Evolutionary conservation across 2,113 vertebrate species (phyloP).

Genomic region (Ailurus styani): DNA sequence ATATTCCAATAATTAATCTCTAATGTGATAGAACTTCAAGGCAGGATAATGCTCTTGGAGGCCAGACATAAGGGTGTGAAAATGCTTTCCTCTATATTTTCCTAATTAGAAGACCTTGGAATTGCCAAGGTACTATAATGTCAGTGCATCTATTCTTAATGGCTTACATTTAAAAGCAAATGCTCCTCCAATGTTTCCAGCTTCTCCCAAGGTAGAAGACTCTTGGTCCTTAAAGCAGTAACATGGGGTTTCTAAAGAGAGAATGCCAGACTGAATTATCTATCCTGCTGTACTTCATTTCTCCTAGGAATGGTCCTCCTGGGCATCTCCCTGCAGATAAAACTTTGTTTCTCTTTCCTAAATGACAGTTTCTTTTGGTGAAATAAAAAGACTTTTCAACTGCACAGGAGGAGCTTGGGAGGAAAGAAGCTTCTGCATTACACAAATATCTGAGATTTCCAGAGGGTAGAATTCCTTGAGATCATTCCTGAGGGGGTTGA

Average conservation of each 20-base stretch:
- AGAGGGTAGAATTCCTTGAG: background rate
- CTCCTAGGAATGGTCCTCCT: background rate
- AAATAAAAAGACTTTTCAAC: background rate
- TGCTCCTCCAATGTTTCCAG: background rate
- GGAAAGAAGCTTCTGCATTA: background rate
- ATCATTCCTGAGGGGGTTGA: background rate
- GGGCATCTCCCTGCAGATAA: background rate
- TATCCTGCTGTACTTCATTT: background rate
- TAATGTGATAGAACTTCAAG: background rate
- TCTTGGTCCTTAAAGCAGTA: background rate
- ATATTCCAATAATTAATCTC: background rate
- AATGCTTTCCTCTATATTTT: background rate
- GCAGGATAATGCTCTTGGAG: background rate
- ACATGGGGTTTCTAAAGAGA: background rate
- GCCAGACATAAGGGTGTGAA: background rate
- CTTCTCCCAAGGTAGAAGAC: background rate
- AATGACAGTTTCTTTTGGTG: background rate
- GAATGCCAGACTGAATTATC: background rate
- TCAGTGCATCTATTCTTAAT: background rate
- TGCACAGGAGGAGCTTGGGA: background rate
- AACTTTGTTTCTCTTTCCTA: background rate
- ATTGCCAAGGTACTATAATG: background rate
- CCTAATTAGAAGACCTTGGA: background rate
- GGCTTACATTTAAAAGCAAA: background rate
- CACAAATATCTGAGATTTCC: background rate